Percentiles rank a stretch among this genome's conserved stretches.
Conservation (phyloP, 2,113 vertebrate genomes). For the Helogale parvula region DNA sequence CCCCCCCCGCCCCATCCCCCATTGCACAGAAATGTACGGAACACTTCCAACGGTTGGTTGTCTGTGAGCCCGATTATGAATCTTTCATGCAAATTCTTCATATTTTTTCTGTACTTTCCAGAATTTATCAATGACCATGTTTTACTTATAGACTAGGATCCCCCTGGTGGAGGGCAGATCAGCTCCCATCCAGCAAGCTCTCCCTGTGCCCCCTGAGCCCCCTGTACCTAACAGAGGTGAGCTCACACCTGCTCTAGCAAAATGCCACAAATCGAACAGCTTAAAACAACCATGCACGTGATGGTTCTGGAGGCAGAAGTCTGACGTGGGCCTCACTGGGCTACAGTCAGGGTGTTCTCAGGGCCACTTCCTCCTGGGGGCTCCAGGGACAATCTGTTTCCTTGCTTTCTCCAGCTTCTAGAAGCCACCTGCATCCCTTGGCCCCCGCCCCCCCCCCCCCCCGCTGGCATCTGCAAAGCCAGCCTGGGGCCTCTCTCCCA, state of each 20-base stretch:
- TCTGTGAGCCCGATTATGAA: not conserved
- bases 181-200: not conserved
- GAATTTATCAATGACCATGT: not conserved
- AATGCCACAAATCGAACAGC: not conserved
- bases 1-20: no score
- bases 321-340: not conserved
- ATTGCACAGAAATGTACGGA: not conserved
- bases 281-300: no score
- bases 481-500: not conserved
- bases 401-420: not conserved
- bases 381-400: not conserved
- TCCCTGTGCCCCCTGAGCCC: no score
- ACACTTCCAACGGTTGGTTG: not conserved
- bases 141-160: not conserved
- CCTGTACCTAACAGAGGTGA: not conserved
- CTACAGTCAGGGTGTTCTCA: not conserved
- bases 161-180: not conserved
- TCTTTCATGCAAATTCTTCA: not conserved
- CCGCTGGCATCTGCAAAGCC: not conserved
- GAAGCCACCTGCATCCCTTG: not conserved
- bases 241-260: not conserved
- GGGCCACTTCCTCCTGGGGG: not conserved
- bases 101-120: not conserved
- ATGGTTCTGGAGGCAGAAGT: not conserved
- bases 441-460: fast-evolving